Percentiles rank a stretch among this genome's conserved stretches.
These are phyloP conservation scores for Crocuta crocuta DNA, from an alignment of 2,113 vertebrate genomes.

Conservation along the genomic window DNA sequence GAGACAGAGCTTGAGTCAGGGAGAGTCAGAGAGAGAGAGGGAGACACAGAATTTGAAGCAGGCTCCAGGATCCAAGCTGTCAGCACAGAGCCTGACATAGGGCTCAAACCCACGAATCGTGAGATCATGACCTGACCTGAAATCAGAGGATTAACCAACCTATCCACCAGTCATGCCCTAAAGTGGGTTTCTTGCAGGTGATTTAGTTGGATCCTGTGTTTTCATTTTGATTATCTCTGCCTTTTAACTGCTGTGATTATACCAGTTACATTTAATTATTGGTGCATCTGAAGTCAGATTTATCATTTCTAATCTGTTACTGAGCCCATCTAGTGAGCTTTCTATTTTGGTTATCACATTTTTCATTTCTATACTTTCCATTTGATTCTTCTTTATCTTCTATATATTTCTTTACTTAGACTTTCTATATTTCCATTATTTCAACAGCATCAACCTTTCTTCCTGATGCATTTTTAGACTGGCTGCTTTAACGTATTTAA, in stretches of 20 bases:
- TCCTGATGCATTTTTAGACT: background rate
- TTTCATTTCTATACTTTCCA: background rate
- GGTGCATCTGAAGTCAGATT: background rate
- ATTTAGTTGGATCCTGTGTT: conserved; percentile 19
- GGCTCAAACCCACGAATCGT: too few relatives aligned
- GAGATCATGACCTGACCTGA: too few relatives aligned
- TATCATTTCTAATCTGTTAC: conserved; percentile 14
- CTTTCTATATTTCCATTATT: background rate
- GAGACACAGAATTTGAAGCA: too few relatives aligned
- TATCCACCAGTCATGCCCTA: too few relatives aligned
- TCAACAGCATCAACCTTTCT: background rate
- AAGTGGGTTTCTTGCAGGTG: background rate
- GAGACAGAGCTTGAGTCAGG: too few relatives aligned
- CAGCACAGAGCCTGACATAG: too few relatives aligned
- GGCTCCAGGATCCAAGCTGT: too few relatives aligned
- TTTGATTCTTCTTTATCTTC: background rate
- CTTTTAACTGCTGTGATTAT: conserved; percentile 27
- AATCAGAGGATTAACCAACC: too few relatives aligned
- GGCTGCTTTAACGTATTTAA: background rate
- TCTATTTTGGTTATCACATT: background rate
- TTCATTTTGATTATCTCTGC: background rate
- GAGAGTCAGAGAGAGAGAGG: too few relatives aligned
- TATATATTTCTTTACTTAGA: background rate
- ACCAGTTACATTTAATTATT: background rate
- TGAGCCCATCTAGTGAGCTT: background rate